Evolutionary conservation across 2,888 invertebrate genomes (phyloP), one percentile per base, ranked within the genome.

Genomic region (Invenusta paracnida): DNA sequence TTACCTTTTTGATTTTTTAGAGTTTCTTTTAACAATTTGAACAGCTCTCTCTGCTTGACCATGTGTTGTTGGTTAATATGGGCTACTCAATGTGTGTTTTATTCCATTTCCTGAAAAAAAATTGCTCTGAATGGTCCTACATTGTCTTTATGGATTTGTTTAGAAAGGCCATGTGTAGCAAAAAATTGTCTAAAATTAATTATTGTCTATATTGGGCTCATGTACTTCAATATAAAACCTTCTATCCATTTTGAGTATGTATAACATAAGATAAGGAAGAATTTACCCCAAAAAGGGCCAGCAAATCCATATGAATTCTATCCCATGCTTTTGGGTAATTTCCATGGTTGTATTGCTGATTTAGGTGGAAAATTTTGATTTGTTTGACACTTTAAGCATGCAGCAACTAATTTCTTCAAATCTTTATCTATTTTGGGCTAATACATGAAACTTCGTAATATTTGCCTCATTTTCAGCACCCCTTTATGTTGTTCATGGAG

Each of bases 1-100:
- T 31, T 30, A 5, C 48, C 84, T 81, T 84, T n/a, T 17, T 82
- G 25, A 30, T 66, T 67, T 84, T 66, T 11, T 84, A 2, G n/a
- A 11, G 1, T 84, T 1, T 27, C 28, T 66, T 30, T 84, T 84
- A 23, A 67, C 11, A n/a, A 67, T 84, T n/a, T 84, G 48, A 17
- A 84, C 84, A 27, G 84, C 84, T 84, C 66, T 31, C 25, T 84
- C 84, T n/a, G 84, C 84, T 66, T 66, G 84, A 81, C 84, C 84
- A 66, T 84, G 82, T 2, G 30, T 84, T 67, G 30, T n/a, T 28
- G 84, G 84, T 5, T 84, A 17, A 25, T 66, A 84, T 11, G 84
- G 48, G 28, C 30, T 27, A 28, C 48, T 67, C 66, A 66, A 28
- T 1, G 67, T 84, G 28, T 84, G 84, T 66, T 67, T 31, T 5